Base-by-base conservation (phyloP, 2,888 invertebrate genomes). In the Temnothorax unifasciatus region DNA sequence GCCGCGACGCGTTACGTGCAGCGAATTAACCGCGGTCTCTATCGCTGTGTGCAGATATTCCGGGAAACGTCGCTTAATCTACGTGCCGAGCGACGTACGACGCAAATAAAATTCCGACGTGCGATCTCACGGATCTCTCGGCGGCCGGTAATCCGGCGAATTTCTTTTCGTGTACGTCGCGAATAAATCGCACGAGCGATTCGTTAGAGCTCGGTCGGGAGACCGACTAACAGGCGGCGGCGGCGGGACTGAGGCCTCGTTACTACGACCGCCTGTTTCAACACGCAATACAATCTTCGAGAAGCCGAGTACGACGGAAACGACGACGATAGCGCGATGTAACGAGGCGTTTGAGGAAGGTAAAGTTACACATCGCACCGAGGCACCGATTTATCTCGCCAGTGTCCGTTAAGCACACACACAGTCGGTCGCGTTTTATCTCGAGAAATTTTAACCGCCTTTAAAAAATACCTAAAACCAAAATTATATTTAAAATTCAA, bases 1-100 rank as follows among this genome's bases (percentile, higher is more conserved):
- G 52, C 25, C 29, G 69, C 52, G 73, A 21, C 75, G 86, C 41
- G 11, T 88, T 88, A 88, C 75, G 88, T 82, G 77, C 77, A 59
- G 41, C 69, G 85, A 86, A 86, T 87, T 84, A 86, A 87, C 29
- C 29, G 29, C 77, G 77, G 82, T 52, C 68, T 44, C 34, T 18
- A 86, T 76, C 82, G 47, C 57, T 18, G 54, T 66, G 63, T 38
- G 41, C 57, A 47, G 79, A 79, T 69, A 57, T 69, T 79, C 79
- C 69, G 21, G 64, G 54, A 64, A 64, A 34, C 57, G 47, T 76
- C 64, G 82, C 64, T 66, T 64, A 64, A 82, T 76, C 76, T 82
- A 64, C 64, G 57, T 44, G 41, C 34, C 76, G 41, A n/a, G 68
- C 76, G 52, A 76, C 66, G 52, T 73, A 73, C 73, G 73, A 25